Percentiles rank a stretch among this genome's conserved stretches.
Evolutionary conservation across 1,140 invertebrate genomes (phyloP).

Genomic region (Zaprionus kolodkinae): DNA sequence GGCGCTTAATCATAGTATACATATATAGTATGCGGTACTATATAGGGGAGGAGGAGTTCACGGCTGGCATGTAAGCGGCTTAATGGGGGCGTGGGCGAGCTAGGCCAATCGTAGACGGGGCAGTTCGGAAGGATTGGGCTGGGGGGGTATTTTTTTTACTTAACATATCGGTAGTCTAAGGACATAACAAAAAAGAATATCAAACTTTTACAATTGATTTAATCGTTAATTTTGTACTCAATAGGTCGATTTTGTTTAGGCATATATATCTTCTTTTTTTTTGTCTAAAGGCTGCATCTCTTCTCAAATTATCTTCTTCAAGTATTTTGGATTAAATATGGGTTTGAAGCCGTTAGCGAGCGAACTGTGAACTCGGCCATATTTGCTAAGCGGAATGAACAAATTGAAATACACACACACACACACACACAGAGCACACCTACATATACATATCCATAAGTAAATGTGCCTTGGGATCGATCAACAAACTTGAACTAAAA

Average conservation of each 20-base stretch:
- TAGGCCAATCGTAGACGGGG: slow-evolving; percentile 21
- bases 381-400: slow-evolving; percentile 20
- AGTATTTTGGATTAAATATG: slow-evolving; percentile 29
- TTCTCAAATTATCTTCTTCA: slow-evolving; percentile 14
- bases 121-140: background rate
- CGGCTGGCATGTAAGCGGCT: slow-evolving; percentile 25
- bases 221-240: slow-evolving; percentile 59
- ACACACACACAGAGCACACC: background rate
- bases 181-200: slow-evolving; percentile 42
- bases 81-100: slow-evolving; percentile 1
- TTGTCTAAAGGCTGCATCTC: slow-evolving; percentile 2
- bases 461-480: background rate
- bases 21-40: background rate
- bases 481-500: slow-evolving; percentile 3
- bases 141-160: background rate
- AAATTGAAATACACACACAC: background rate
- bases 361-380: slow-evolving; percentile 48
- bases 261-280: slow-evolving; percentile 16
- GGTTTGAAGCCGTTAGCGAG: slow-evolving; percentile 40
- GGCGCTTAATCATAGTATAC: slow-evolving; percentile 23
- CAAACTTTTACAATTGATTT: slow-evolving; percentile 41
- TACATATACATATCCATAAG: background rate
- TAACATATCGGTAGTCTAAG: slow-evolving; percentile 12
- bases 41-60: slow-evolving; percentile 23
- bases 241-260: slow-evolving; percentile 41